A percentile compares a stretch with the other conserved stretches of the same genome.
Conservation (phyloP, 2,113 vertebrate species). For the Abramis brama region DNA sequence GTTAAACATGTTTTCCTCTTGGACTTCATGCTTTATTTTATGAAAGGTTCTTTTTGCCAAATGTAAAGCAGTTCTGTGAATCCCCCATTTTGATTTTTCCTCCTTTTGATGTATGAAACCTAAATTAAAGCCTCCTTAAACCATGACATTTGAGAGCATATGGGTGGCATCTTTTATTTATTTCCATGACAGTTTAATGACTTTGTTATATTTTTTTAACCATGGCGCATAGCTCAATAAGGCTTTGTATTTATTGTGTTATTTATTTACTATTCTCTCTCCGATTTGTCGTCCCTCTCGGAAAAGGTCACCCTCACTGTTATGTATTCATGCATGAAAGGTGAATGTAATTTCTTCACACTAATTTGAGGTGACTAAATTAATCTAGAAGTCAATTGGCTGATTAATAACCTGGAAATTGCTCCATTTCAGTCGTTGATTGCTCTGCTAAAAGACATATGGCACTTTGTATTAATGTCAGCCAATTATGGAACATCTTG, state of each 20-base stretch:
- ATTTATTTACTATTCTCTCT: background rate
- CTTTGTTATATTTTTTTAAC: background rate
- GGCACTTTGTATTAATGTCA: conserved; percentile 65
- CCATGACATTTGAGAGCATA: conserved; percentile 1
- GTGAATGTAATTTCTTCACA: conserved; percentile 46
- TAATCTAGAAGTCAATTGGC: conserved; percentile 56
- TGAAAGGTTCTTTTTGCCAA: background rate
- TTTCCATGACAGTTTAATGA: conserved; percentile 14
- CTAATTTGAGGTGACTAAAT: conserved; percentile 50
- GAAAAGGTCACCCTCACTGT: conserved; percentile 51
- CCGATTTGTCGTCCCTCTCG: background rate
- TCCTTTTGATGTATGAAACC: background rate
- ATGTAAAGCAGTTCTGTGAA: background rate
- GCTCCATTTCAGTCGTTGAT: conserved; percentile 56
- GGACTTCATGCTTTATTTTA: background rate
- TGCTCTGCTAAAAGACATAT: conserved; percentile 56
- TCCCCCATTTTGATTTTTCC: background rate
- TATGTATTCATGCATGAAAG: conserved; percentile 39
- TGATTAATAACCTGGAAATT: conserved; percentile 66
- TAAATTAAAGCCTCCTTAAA: background rate
- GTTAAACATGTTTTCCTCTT: background rate
- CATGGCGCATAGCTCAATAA: background rate
- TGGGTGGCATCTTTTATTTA: conserved; percentile 23
- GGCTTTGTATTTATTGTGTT: background rate
- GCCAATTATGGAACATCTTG: conserved; percentile 51